A percentile compares a stretch with the other conserved stretches of the same genome.
Evolutionary conservation across 2,888 invertebrate genomes (phyloP).

Genomic region (Idaea dimidiata): DNA sequence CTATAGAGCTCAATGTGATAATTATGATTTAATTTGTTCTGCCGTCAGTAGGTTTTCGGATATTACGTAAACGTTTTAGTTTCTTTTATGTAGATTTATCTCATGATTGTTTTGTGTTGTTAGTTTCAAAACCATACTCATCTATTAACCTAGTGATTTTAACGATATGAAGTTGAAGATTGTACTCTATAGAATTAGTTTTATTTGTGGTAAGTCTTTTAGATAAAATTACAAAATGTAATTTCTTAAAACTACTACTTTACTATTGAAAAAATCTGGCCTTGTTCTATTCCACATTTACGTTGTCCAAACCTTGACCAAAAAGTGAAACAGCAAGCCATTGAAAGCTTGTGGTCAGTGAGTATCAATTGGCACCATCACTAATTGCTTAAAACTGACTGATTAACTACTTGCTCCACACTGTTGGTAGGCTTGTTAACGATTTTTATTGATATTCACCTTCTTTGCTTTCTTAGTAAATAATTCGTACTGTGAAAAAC

Average conservation of each 20-base stretch:
- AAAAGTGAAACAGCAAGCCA: constrained; percentile 5
- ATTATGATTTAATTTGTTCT: constrained; percentile 31
- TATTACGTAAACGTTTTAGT: neutral
- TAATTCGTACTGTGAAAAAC: neutral
- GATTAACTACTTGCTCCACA: constrained; percentile 40
- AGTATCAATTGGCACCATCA: constrained; percentile 50
- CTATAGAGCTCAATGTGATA: constrained; percentile 40
- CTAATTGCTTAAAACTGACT: constrained; percentile 65
- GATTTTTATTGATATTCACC: constrained; percentile 37
- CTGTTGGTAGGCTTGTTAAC: constrained; percentile 55
- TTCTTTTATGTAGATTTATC: neutral
- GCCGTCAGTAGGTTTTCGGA: neutral
- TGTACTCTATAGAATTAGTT: too few species aligned
- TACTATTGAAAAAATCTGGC: neutral
- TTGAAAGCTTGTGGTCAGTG: constrained; percentile 11
- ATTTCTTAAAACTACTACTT: neutral
- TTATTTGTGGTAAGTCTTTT: too few species aligned
- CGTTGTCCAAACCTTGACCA: constrained; percentile 32
- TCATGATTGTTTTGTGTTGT: too few species aligned
- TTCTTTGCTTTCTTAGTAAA: neutral
- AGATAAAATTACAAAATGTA: too few species aligned
- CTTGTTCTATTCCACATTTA: neutral
- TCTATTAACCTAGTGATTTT: too few species aligned
- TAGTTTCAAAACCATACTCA: too few species aligned
- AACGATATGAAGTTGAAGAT: too few species aligned